Evolutionary conservation across 1,140 invertebrate genomes (phyloP).

Genomic region (Heliothis virescens): DNA sequence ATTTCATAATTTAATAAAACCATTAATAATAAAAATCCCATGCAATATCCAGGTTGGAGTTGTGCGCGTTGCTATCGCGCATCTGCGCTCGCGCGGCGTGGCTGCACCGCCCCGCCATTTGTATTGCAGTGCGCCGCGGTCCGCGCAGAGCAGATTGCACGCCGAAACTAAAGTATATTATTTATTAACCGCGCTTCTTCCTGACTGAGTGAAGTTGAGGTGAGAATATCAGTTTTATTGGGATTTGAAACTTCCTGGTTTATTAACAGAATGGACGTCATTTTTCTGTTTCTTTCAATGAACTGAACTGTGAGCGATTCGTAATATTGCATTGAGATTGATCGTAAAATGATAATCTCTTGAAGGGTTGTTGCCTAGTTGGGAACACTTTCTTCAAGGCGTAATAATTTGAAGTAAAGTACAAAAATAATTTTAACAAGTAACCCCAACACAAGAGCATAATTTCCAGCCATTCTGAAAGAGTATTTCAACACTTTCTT

Average conservation of each 20-base stretch:
- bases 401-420: too few relatives aligned
- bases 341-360: background rate
- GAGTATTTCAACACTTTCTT: conserved; percentile 23
- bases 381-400: too few relatives aligned
- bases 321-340: too few relatives aligned
- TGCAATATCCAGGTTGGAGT: conserved; percentile 12
- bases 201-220: background rate
- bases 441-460: background rate
- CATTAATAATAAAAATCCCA: conserved; percentile 34
- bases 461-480: background rate
- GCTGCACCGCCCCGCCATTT: conserved; percentile 65
- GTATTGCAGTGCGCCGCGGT: conserved; percentile 49
- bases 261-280: background rate
- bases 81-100: conserved; percentile 59
- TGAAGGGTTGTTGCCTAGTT: too few relatives aligned
- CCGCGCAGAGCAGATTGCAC: conserved; percentile 50
- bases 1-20: conserved; percentile 35
- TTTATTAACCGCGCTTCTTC: conserved; percentile 44
- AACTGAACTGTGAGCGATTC: too few relatives aligned
- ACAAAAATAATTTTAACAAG: background rate
- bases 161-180: conserved; percentile 64
- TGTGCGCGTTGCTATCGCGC: conserved; percentile 58
- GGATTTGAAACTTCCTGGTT: background rate
- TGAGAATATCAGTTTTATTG: background rate
- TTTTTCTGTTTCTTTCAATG: too few relatives aligned